Evolutionary conservation across 2,113 vertebrate species (phyloP).

Genomic region (Rynchops niger): DNA sequence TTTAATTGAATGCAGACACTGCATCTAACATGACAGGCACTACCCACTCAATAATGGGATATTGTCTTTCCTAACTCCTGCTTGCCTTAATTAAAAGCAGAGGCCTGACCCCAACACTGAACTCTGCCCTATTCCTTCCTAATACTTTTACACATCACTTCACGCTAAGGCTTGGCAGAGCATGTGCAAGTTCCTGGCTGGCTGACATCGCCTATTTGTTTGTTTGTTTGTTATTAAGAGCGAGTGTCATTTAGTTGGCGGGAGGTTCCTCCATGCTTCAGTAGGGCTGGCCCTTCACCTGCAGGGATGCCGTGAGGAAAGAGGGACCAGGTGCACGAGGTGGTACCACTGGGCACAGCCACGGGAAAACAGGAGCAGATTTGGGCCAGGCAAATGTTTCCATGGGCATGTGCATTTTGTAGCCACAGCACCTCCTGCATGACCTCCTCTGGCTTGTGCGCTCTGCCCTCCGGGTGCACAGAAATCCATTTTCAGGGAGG

Average conservation of each 20-base stretch:
- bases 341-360: not conserved
- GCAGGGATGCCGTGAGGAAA: fast-evolving
- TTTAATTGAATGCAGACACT: conserved; percentile 36
- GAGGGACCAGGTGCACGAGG: not conserved
- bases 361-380: not conserved
- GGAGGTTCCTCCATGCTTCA: not conserved
- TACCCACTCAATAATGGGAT: conserved; percentile 8
- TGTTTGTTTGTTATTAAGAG: not conserved
- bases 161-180: not conserved
- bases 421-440: fast-evolving
- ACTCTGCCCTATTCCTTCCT: not conserved
- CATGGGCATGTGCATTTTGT: fast-evolving
- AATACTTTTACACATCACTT: not conserved
- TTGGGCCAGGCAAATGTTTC: fast-evolving
- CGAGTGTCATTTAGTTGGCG: fast-evolving
- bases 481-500: not conserved
- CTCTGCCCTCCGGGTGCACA: not conserved
- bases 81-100: conserved; percentile 39
- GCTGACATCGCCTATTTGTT: fast-evolving
- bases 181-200: not conserved
- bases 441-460: not conserved
- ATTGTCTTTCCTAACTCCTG: not conserved
- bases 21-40: not conserved
- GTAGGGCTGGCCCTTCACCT: not conserved
- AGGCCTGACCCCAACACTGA: not conserved